Percentiles rank a stretch among this genome's conserved stretches.
Evolutionary conservation across 2,888 invertebrate species (phyloP).

Genomic region (Hirtodrosophila alboralis): DNA sequence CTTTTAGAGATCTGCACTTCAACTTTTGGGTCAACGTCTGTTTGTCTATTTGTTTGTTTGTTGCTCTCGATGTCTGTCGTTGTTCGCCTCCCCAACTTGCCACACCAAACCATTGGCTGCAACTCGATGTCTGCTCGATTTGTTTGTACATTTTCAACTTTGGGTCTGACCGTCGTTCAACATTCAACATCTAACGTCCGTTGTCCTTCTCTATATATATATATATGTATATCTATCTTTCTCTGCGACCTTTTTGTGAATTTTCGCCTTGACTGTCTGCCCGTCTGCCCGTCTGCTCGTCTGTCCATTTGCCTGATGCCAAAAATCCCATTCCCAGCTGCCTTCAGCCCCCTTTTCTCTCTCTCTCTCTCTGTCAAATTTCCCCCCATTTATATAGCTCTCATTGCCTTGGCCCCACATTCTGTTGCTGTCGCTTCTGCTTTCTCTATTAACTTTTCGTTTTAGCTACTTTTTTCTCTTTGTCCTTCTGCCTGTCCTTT

Average conservation of each 20-base stretch:
- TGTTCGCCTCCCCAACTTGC: constrained; percentile 6
- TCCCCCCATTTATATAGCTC: constrained; percentile 8
- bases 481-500: constrained; percentile 52
- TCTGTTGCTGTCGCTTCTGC: constrained; percentile 67
- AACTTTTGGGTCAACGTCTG: constrained; percentile 80
- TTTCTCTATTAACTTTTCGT: constrained; percentile 79
- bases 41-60: constrained; percentile 79
- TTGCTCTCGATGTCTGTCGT: constrained; percentile 69
- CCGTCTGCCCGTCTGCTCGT: constrained; percentile 44
- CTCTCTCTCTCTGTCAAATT: constrained; percentile 2
- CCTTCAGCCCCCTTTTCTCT: neutral
- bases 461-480: constrained; percentile 78
- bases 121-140: constrained; percentile 75
- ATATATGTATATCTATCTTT: constrained; percentile 20
- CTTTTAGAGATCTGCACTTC: constrained; percentile 79
- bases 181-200: constrained; percentile 35
- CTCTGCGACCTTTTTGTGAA: constrained; percentile 71
- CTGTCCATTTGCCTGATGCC: constrained; percentile 51
- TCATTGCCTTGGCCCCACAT: constrained; percentile 75
- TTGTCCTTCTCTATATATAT: constrained; percentile 41
- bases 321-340: constrained; percentile 23
- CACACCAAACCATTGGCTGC: constrained; percentile 6
- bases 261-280: constrained; percentile 76
- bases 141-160: constrained; percentile 76
- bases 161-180: constrained; percentile 68